These are phyloP conservation scores for Oreochromis grahami DNA, from an alignment of 2,797 vertebrate genomes.

Conservation along the genomic window DNA sequence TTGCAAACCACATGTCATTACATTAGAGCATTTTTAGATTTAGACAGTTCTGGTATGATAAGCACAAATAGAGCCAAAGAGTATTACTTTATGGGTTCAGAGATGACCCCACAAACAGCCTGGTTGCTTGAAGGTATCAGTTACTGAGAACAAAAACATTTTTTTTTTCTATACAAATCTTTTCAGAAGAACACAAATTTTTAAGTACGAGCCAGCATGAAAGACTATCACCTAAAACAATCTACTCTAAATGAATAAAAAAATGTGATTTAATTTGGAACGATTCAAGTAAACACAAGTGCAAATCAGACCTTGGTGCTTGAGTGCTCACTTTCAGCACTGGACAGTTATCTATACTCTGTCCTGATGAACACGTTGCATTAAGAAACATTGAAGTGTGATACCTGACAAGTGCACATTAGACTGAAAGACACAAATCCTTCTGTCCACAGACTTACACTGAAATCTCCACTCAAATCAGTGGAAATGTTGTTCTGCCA, in stretches of 20 bases:
- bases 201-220: not conserved
- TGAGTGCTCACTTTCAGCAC: not conserved
- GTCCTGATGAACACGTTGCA: not conserved
- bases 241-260: not conserved
- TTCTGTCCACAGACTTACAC: slow-evolving; percentile 37
- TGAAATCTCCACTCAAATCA: slow-evolving; percentile 54
- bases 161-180: not conserved
- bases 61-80: not conserved
- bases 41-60: not conserved
- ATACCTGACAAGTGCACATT: slow-evolving; percentile 1
- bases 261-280: not conserved
- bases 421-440: slow-evolving; percentile 30
- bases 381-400: not conserved
- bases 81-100: not conserved
- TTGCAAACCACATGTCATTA: not conserved
- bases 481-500: slow-evolving; percentile 44
- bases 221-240: not conserved
- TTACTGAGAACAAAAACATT: not conserved
- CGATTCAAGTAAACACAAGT: not conserved
- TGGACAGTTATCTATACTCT: not conserved
- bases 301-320: not conserved
- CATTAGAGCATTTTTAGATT: not conserved
- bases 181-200: not conserved
- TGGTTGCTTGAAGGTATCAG: not conserved
- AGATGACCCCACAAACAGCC: not conserved